Evolutionary conservation across 2,113 vertebrate species (phyloP).

Genomic region (Meles meles): DNA sequence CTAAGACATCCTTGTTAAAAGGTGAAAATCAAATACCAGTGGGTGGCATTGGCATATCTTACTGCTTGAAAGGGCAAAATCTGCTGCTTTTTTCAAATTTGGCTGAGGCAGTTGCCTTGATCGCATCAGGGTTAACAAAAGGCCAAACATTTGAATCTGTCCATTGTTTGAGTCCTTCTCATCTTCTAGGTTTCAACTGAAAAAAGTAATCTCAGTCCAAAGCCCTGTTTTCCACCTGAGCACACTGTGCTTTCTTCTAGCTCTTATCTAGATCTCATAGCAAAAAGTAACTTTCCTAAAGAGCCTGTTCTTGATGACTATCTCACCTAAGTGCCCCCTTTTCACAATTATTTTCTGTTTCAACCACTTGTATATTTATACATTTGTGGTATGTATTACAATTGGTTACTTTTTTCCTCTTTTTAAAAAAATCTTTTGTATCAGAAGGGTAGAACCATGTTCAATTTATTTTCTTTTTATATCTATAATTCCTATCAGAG

Average conservation of each 20-base stretch:
- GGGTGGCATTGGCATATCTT: constrained; percentile 47
- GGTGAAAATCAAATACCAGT: constrained; percentile 55
- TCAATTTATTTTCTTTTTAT: not conserved
- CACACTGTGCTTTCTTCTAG: not conserved
- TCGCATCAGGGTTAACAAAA: not conserved
- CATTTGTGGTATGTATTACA: not conserved
- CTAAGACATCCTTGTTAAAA: constrained; percentile 1
- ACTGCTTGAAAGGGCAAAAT: constrained; percentile 59
- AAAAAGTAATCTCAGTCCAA: not conserved
- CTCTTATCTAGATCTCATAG: not conserved
- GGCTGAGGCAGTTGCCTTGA: constrained; percentile 11
- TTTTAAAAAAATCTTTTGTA: not conserved
- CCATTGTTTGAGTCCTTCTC: not conserved
- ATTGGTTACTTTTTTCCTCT: not conserved
- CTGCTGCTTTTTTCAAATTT: constrained; percentile 51
- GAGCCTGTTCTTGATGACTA: not conserved
- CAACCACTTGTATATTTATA: not conserved
- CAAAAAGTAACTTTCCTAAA: not conserved
- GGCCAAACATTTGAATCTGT: not conserved
- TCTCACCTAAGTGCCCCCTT: not conserved
- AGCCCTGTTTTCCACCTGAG: not conserved
- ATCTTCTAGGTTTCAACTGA: not conserved
- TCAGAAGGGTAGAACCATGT: not conserved
- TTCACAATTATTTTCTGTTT: not conserved
- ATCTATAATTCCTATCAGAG: not conserved